Evolutionary conservation across 1,140 invertebrate genomes (phyloP), one percentile per base, ranked within the genome.

Genomic region (Trinorchestia longiramus): DNA sequence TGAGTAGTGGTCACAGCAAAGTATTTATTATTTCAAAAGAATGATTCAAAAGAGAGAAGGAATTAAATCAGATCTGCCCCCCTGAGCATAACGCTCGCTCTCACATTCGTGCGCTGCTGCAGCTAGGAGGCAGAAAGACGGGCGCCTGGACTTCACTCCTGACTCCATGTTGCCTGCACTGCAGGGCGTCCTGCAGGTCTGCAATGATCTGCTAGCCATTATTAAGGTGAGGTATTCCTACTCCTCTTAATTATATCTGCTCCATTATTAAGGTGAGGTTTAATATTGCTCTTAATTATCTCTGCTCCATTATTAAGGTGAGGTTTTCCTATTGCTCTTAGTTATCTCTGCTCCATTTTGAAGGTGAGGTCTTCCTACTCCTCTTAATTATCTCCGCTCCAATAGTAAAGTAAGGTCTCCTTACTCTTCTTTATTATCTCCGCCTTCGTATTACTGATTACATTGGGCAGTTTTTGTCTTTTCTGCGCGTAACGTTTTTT

Each of bases 121-220:
- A 96, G 96, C 96, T 40, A 96, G 96, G 95, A 41, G 96, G n/a
- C 96, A 96, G 92, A 77, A 92, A n/a, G 96, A 96, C 77, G 96
- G 96, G 0, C 44, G 96, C 23, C 96, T 95, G 91, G 96, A 96
- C 95, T 96, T 96, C 47, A 95, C 96, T 53, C 96, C 96, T 3
- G 91, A 45, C 23, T 95, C 96, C 23, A 95, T 96, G 23, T 43
- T 96, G 45, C 45, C 90, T 0, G 96, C 96, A 53, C 96, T 96
- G 42, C 43, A 42, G 40, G 95, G 96, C 57, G 57, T 96, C 0
- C 94, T 94, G 57, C 53, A 95, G 28, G 96, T 96, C 15, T 96
- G 96, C 77, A 44, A 62, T 17, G 96, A 96, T 53, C 95, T 96
- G 28, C 62, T 90, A 23, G 53, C 91, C 41, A 96, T 96, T 41